phyloP scores from a whole-genome alignment of 2,113 vertebrate genomes.

The Chloroceryle aenea region DNA sequence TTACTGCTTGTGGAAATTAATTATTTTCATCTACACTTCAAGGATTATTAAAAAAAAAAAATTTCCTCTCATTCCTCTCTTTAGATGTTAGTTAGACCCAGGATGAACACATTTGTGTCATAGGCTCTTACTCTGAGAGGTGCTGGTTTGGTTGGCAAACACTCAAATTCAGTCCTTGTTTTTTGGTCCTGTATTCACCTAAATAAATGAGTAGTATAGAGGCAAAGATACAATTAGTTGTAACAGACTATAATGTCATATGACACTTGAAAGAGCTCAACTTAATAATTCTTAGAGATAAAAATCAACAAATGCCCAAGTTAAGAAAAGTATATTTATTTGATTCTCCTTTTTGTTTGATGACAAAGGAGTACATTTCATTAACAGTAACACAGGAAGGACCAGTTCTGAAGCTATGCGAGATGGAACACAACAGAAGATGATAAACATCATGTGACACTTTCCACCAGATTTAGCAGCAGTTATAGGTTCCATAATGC shows the following conservation, averaged over 20 bases:
- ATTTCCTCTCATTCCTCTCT: not conserved
- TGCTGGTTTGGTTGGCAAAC: not conserved
- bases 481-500: not conserved
- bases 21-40: not conserved
- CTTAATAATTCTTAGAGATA: not conserved
- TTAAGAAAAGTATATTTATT: constrained; percentile 59
- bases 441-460: not conserved
- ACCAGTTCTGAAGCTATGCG: not conserved
- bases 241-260: not conserved
- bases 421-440: not conserved
- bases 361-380: not conserved
- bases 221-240: not conserved
- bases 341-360: not conserved
- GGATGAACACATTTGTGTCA: not conserved
- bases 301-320: not conserved
- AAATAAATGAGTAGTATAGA: not conserved
- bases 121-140: not conserved
- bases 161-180: not conserved
- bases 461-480: not conserved
- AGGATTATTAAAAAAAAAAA: not conserved
- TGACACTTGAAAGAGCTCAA: not conserved
- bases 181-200: not conserved
- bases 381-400: not conserved
- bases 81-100: not conserved
- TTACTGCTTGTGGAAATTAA: not conserved